phyloP scores from a whole-genome alignment of 2,888 invertebrate genomes.

The Drosophila paranaensis region DNA sequence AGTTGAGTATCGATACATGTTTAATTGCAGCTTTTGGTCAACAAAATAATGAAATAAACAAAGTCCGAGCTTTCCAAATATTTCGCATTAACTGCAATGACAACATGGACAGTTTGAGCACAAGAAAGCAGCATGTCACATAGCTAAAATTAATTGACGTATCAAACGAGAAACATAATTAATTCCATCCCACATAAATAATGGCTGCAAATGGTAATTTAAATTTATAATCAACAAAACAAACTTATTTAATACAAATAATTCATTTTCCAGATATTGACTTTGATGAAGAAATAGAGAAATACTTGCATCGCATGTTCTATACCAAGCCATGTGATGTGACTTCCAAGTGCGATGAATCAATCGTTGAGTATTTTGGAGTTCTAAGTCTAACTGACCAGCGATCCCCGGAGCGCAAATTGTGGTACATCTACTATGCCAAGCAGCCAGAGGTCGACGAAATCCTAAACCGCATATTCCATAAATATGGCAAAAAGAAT shows the following conservation, averaged over 20 bases:
- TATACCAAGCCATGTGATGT: too few relatives aligned
- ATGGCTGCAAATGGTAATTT: constrained; percentile 34
- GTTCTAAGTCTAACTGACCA: constrained; percentile 55
- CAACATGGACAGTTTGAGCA: background rate
- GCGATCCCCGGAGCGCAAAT: constrained; percentile 53
- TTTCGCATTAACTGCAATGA: constrained; percentile 32
- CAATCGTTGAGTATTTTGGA: constrained; percentile 55
- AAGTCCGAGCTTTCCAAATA: constrained; percentile 26
- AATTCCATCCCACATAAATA: background rate
- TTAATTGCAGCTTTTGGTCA: constrained; percentile 1
- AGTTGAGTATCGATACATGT: constrained; percentile 18
- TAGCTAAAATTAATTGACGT: too few relatives aligned
- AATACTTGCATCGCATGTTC: too few relatives aligned
- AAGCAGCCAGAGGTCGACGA: constrained; percentile 56
- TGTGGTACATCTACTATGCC: constrained; percentile 64
- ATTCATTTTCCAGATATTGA: background rate
- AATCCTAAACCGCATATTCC: constrained; percentile 49
- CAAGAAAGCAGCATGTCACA: background rate
- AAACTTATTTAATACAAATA: background rate
- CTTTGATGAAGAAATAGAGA: constrained; percentile 33
- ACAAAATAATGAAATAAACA: constrained; percentile 32
- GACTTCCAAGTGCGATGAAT: constrained; percentile 29
- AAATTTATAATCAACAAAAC: background rate
- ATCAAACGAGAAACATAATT: too few relatives aligned
- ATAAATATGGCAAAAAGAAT: constrained; percentile 70